Evolutionary conservation across 2,888 invertebrate species (phyloP), one percentile per base, ranked within the genome.

Genomic region (Drosophila vallismaia): DNA sequence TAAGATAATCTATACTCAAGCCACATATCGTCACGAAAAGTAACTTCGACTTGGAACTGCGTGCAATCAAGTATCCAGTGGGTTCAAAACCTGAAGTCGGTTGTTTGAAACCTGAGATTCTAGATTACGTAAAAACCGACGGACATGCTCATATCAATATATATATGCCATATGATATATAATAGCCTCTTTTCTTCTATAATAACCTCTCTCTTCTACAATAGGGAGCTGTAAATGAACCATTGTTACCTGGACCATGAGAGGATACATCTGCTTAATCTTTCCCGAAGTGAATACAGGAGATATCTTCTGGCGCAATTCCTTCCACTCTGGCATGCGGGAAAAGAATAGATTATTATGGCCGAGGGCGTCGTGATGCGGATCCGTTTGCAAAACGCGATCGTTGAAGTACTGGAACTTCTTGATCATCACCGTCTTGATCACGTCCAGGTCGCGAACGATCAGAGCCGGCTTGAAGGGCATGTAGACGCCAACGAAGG

Each of bases 381-480:
- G 84, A 53, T 92, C 89, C 0, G 77, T 67, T 24, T 68, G 59
- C 0, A 78, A 7, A 0, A 60, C 76, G 58, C 92, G 90, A 66
- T 92, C 90, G 1, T 81, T 57, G 57, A 93, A 93, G 36, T 81
- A 81, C 56, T 88, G 88, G 40, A 92, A 92, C 59, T 93, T 92
- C 45, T 92, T 92, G 1, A 93, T 89, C 53, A 93, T 74, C 4
- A 93, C 67, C 3, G 86, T 77, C 73, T 93, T 93, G 0, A 92
- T 70, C 1, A 93, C 62, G 2, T 92, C 91, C 0, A 91, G 88
- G 75, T 93, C 92, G 3, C 90, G 89, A 0, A 91, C 57, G 1
- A 93, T 6, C 2, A 93, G 14, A 0, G 80, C 83, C 0, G 93
- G 92, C 3, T 90, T 90, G 71, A 92, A 89, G 14, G 92, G 81